These are phyloP conservation scores for Apis mellifera DNA, from an alignment of 1,140 invertebrate species.

Conservation along the genomic window Amel_HAv3.1 CM009935.2:8204501-8205000, in stretches of 20 bases:
- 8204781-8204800: conserved; percentile 51
- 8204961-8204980: too few species aligned
- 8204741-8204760: conserved; percentile 64
- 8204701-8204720: conserved; percentile 57
- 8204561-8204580: conserved; percentile 74
- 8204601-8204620: conserved; percentile 58
- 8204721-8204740: conserved; percentile 62
- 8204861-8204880: conserved; percentile 34
- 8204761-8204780: conserved; percentile 62
- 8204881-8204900: conserved; percentile 41
- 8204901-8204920: conserved; percentile 44
- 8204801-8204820: conserved; percentile 57
- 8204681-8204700: conserved; percentile 54
- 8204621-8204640: conserved; percentile 35
- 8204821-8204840: conserved; percentile 48
- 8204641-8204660: not conserved
- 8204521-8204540: conserved; percentile 57
- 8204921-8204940: conserved; percentile 27
- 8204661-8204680: not conserved
- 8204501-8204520: conserved; percentile 76
- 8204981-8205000: too few species aligned
- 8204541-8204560: conserved; percentile 63
- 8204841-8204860: conserved; percentile 44
- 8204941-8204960: not conserved
- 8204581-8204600: conserved; percentile 72